Percentiles rank a stretch among this genome's conserved stretches.
Conservation (phyloP, 2,797 vertebrate species). For the Anguilla megastoma region DNA sequence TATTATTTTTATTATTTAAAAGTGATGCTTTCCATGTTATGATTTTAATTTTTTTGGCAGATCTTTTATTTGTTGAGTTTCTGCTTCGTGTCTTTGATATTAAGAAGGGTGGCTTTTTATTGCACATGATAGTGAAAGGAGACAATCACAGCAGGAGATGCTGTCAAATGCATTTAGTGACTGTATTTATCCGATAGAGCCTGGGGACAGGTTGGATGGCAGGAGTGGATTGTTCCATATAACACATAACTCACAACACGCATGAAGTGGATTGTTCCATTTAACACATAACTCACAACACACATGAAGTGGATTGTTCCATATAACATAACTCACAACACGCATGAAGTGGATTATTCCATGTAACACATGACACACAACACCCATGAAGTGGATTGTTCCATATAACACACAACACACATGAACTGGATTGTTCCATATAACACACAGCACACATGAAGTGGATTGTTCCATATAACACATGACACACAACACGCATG, state of each 20-base stretch:
- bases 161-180: conserved; percentile 53
- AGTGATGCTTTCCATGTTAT: too few relatives aligned
- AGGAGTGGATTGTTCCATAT: conserved; percentile 40
- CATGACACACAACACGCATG: too few relatives aligned
- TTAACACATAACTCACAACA: too few relatives aligned
- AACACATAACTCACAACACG: conserved; percentile 3
- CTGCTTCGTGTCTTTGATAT: not conserved
- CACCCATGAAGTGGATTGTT: conserved; percentile 35
- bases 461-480: not conserved
- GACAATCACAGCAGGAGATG: conserved; percentile 43
- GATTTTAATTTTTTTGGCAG: not conserved
- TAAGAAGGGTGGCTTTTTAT: not conserved
- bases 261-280: not conserved
- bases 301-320: conserved; percentile 35
- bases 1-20: not conserved
- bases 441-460: too few relatives aligned
- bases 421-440: not conserved
- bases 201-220: conserved; percentile 39
- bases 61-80: not conserved
- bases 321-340: conserved; percentile 11
- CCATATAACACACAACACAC: conserved; percentile 20
- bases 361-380: too few relatives aligned
- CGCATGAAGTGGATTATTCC: not conserved
- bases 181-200: conserved; percentile 42
- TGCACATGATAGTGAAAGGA: conserved; percentile 30